phyloP scores from a whole-genome alignment of 2,888 invertebrate species.

The Spisula solida region DNA sequence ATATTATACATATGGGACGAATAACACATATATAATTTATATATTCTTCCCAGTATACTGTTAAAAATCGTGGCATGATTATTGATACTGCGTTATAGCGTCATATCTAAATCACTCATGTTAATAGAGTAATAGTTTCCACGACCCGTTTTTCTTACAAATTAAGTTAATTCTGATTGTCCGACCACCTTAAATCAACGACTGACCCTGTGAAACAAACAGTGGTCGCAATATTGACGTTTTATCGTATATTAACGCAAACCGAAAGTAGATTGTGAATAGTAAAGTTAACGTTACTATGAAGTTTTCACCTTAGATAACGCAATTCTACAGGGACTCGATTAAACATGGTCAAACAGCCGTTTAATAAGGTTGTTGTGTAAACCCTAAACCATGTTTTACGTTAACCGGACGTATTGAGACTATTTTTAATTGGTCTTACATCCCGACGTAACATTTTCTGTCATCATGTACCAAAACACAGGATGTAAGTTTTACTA shows the following conservation, averaged over 20 bases:
- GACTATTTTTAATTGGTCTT: background rate
- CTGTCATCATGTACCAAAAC: background rate
- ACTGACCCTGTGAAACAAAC: no score
- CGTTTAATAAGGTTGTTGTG: conserved; percentile 9
- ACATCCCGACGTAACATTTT: background rate
- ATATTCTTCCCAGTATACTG: no score
- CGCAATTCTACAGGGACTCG: background rate
- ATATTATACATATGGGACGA: no score
- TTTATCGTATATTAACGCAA: background rate
- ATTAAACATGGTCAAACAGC: background rate
- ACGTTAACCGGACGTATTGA: background rate
- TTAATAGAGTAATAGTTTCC: no score
- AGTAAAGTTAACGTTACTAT: background rate
- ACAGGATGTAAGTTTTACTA: background rate
- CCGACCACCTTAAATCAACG: no score
- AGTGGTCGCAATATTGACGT: background rate
- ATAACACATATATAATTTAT: no score
- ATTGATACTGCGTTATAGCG: no score
- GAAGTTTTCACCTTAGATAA: background rate
- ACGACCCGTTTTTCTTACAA: no score
- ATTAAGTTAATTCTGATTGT: no score
- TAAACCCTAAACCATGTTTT: background rate
- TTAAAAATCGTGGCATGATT: no score
- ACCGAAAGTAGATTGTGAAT: background rate
- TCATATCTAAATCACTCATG: no score